These are phyloP conservation scores for Oxyura jamaicensis DNA, from an alignment of 2,113 vertebrate genomes.

Conservation along the genomic window DNA sequence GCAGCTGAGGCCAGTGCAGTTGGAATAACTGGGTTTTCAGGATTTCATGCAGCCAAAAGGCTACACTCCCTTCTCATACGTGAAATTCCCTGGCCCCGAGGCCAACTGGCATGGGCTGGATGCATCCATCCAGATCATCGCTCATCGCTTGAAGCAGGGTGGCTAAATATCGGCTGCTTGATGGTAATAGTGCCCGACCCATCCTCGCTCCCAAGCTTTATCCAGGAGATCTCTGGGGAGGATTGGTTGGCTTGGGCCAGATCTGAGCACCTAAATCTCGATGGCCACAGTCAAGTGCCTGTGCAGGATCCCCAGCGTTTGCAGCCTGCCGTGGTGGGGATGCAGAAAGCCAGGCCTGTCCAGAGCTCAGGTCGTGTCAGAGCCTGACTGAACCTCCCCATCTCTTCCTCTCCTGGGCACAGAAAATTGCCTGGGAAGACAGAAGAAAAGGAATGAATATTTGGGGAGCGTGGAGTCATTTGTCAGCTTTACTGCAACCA, in stretches of 20 bases:
- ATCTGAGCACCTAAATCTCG: background rate
- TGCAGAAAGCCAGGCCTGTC: background rate
- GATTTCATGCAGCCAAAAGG: background rate
- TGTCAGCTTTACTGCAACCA: background rate
- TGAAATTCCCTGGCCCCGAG: background rate
- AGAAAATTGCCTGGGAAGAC: background rate
- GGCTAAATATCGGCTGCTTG: background rate
- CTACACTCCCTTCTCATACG: background rate
- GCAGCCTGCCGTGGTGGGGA: background rate
- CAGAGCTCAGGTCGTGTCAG: background rate
- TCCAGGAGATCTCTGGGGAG: background rate
- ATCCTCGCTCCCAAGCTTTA: background rate
- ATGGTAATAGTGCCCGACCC: background rate
- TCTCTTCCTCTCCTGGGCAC: no score
- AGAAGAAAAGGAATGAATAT: background rate
- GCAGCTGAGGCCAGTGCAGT: background rate
- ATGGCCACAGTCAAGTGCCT: background rate
- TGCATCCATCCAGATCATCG: background rate
- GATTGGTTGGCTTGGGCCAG: background rate
- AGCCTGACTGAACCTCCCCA: background rate
- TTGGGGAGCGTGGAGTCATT: background rate
- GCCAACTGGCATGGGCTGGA: background rate
- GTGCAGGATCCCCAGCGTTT: background rate
- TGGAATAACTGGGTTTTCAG: background rate
- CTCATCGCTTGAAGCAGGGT: background rate